phyloP scores from a whole-genome alignment of 2,113 vertebrate genomes.

The Aphyosemion australe region DNA sequence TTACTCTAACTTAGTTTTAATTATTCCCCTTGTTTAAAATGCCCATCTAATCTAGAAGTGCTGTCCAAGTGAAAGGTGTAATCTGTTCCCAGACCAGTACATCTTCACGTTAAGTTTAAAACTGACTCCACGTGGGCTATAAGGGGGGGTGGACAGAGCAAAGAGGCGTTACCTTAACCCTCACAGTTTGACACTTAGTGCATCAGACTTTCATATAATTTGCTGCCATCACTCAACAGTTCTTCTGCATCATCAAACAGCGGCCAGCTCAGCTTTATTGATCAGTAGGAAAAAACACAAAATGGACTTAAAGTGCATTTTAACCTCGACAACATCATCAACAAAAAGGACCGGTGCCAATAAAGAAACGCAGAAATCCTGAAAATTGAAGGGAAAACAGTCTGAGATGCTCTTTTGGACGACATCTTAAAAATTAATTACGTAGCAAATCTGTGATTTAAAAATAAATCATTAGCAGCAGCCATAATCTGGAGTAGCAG shows the following conservation, averaged over 20 bases:
- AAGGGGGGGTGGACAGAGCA: background rate
- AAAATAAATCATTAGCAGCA: background rate
- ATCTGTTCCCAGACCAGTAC: constrained; percentile 32
- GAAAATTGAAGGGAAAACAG: too few relatives aligned
- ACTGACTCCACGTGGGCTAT: background rate
- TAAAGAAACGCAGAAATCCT: background rate
- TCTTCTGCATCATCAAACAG: constrained; percentile 11
- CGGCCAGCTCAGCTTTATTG: constrained; percentile 11
- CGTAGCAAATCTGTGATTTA: background rate
- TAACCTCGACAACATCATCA: background rate
- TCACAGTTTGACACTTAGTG: constrained; percentile 11
- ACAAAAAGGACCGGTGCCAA: background rate
- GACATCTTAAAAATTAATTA: too few relatives aligned
- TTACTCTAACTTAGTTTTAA: constrained; percentile 59
- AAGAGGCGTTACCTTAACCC: background rate
- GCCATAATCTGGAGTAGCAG: background rate
- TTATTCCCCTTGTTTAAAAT: constrained; percentile 58
- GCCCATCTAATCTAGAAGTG: constrained; percentile 26
- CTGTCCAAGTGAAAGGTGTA: constrained; percentile 21
- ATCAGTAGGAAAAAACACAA: constrained; percentile 14
- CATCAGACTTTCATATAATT: constrained; percentile 22
- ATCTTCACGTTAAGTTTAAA: constrained; percentile 18
- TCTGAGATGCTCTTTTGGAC: too few relatives aligned
- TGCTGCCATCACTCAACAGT: background rate
- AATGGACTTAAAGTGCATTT: constrained; percentile 15